A percentile compares a stretch with the other conserved stretches of the same genome.
Conservation (phyloP, 2,797 vertebrate genomes). For the Triplophysa yarkandensis region DNA sequence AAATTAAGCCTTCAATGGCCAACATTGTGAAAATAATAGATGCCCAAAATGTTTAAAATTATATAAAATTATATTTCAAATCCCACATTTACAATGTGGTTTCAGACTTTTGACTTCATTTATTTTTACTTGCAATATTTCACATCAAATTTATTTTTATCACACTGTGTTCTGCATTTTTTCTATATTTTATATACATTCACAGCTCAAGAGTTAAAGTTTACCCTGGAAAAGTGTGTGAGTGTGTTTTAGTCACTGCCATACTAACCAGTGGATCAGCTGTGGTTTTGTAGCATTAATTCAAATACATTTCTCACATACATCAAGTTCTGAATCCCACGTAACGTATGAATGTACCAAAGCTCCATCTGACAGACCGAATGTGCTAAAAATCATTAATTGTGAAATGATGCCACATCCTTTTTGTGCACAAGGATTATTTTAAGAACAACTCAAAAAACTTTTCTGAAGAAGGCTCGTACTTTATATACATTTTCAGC, state of each 20-base stretch:
- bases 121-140: background rate
- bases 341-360: conserved; percentile 20
- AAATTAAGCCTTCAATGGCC: too few species aligned
- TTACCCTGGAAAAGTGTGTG: background rate
- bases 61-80: background rate
- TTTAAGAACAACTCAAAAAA: background rate
- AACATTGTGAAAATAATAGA: too few species aligned
- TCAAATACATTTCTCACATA: conserved; percentile 25
- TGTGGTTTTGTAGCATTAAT: background rate
- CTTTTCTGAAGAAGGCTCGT: background rate
- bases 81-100: background rate
- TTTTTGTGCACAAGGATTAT: background rate
- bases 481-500: background rate
- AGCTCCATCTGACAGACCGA: conserved; percentile 34
- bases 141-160: background rate
- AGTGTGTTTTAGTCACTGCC: background rate
- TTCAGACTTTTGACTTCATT: background rate
- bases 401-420: background rate
- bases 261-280: background rate
- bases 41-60: too few species aligned
- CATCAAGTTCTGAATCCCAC: conserved; percentile 38
- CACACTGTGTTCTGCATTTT: background rate
- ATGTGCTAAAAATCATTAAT: conserved; percentile 4
- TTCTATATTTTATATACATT: background rate
- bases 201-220: background rate